These are phyloP conservation scores for Microctonus brassicae DNA, from an alignment of 2,888 invertebrate genomes.

Conservation along the genomic window DNA sequence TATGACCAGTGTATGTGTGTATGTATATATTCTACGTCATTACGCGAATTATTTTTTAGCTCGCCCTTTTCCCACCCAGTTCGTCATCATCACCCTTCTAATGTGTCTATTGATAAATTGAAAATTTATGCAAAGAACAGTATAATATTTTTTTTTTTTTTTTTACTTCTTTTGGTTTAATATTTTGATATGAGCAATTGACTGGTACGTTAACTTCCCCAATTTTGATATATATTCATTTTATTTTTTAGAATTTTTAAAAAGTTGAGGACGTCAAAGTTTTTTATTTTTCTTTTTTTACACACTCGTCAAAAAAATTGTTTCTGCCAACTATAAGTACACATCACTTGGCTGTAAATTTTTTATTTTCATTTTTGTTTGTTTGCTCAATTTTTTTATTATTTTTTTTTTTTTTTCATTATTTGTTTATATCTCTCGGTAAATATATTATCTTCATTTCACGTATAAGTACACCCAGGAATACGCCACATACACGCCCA, in stretches of 20 bases:
- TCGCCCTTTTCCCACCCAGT: neutral
- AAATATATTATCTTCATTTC: neutral
- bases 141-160: too few species aligned
- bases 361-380: conserved; percentile 13
- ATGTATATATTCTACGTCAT: neutral
- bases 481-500: neutral
- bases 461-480: neutral
- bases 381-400: neutral
- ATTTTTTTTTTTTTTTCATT: neutral
- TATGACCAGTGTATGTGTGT: conserved; percentile 38
- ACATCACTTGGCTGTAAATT: neutral
- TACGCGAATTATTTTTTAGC: neutral
- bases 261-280: conserved; percentile 21
- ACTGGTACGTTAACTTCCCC: conserved; percentile 60
- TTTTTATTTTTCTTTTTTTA: conserved; percentile 4
- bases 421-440: too few species aligned
- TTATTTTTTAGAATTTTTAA: neutral
- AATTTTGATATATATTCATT: conserved; percentile 46
- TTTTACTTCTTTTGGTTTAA: conserved; percentile 4
- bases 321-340: neutral
- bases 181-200: conserved; percentile 65
- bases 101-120: neutral
- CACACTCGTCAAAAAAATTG: neutral
- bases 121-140: neutral
- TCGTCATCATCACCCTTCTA: neutral